Base-by-base conservation (phyloP, 2,888 invertebrate genomes). In the Cheilosia variabilis region DNA sequence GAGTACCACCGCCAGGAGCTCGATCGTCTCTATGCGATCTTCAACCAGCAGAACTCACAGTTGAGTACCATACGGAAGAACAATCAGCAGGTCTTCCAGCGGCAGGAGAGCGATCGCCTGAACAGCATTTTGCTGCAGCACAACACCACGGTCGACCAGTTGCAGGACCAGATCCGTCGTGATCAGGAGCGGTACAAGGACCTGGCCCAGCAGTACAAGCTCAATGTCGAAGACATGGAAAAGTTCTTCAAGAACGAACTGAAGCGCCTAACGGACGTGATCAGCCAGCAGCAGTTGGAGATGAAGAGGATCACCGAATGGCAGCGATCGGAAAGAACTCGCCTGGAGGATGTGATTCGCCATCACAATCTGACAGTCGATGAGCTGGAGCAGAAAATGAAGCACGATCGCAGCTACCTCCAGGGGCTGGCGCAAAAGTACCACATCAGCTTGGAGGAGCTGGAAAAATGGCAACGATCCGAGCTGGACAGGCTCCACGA, bases 381-480 rank as follows among this genome's bases (percentile, higher is more conserved):
- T 2, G 90, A 90, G 10, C 65, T 92, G 71, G 89, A 90, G 62
- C 88, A 88, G 22, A 91, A 91, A 71, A 90, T 91, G 87, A 88
- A 88, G 0, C 88, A 87, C 17, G 92, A 92, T 83, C 90, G 90
- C 17, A 88, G 71, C 37, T 91, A 92, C 17, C 88, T 92, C 0
- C 89, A 91, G 78, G 87, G 86, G 7, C 47, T 92, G 77, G 91
- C 91, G 3, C 88, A 88, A 34, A 91, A 91, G 55, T 92, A 92
- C 65, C 90, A 91, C 15, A 90, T 92, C 1, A 90, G 89, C 45
- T 89, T 92, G 55, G 91, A 91, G 19, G 92, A 92, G 43, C 87
- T 92, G 7, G 91, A 91, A 73, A 89, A 90, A 31, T 92, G 92
- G 92, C 92, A 92, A 68, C 89, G 89, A 4, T 87, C 89, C 24